phyloP scores from a whole-genome alignment of 2,113 vertebrate species.

The Saiga tatarica region DNA sequence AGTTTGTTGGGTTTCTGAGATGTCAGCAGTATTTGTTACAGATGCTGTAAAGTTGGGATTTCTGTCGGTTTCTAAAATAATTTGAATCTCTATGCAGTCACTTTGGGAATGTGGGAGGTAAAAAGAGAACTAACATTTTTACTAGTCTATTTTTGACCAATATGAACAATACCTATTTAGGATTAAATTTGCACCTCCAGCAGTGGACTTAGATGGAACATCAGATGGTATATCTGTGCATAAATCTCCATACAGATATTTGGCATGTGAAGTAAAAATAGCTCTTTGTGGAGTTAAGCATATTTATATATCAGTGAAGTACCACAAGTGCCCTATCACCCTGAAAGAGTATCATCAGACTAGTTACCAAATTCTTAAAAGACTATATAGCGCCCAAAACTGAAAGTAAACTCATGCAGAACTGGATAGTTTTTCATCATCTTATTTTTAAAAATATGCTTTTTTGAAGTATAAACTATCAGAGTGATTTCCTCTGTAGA shows the following conservation, averaged over 20 bases:
- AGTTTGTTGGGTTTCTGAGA: background rate
- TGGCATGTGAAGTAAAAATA: background rate
- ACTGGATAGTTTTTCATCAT: background rate
- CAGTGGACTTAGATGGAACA: background rate
- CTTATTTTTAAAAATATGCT: background rate
- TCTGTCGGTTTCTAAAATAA: background rate
- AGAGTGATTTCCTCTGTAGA: background rate
- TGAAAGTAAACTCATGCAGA: background rate
- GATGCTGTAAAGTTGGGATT: background rate
- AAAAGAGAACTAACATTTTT: background rate
- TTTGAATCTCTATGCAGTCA: background rate
- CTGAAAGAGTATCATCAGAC: background rate
- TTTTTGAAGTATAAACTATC: background rate
- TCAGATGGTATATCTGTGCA: background rate
- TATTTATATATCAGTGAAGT: background rate
- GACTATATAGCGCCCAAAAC: accelerated
- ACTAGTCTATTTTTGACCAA: background rate
- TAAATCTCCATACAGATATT: background rate
- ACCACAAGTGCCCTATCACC: background rate
- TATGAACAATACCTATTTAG: background rate
- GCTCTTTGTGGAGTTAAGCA: accelerated
- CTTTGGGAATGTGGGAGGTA: background rate
- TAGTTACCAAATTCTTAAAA: background rate
- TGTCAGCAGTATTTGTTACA: background rate
- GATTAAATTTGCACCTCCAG: background rate